phyloP scores from a whole-genome alignment of 2,797 vertebrate species.

The Vespertilio murinus region DNA sequence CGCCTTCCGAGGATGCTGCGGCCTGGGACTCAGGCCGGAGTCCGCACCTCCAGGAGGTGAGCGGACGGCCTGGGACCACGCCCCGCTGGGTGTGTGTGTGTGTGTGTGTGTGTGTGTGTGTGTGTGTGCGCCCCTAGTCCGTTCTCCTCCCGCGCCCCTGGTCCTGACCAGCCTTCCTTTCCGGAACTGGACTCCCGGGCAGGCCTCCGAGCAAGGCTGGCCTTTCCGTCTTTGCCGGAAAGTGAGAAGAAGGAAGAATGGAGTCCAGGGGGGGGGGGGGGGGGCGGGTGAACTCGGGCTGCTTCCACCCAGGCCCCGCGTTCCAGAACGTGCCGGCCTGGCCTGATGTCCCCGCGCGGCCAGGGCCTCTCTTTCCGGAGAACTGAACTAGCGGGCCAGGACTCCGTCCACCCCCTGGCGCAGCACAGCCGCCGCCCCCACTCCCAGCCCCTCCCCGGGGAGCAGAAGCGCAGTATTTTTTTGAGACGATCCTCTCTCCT shows the following conservation, averaged over 20 bases:
- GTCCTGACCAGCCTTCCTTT: background rate
- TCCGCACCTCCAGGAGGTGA: background rate
- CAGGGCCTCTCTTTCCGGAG: background rate
- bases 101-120: no score
- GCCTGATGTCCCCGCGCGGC: background rate
- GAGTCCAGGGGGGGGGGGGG: background rate
- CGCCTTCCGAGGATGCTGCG: background rate
- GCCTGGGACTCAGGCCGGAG: background rate
- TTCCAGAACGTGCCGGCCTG: background rate
- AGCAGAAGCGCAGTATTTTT: background rate
- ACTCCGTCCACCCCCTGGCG: no score
- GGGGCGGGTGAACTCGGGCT: background rate
- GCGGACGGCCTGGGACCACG: background rate
- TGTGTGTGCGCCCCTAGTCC: no score
- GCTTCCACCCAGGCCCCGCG: background rate
- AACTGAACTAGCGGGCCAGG: background rate
- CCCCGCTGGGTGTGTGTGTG: no score
- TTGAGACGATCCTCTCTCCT: background rate
- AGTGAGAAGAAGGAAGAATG: background rate
- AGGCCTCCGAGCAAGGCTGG: background rate
- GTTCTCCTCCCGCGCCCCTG: fast-evolving
- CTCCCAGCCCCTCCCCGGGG: no score
- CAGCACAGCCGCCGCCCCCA: no score
- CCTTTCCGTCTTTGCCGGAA: background rate
- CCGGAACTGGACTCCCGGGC: background rate